These are phyloP conservation scores for Oreochromis spilurus DNA, from an alignment of 2,113 vertebrate genomes.

Conservation along the genomic window DNA sequence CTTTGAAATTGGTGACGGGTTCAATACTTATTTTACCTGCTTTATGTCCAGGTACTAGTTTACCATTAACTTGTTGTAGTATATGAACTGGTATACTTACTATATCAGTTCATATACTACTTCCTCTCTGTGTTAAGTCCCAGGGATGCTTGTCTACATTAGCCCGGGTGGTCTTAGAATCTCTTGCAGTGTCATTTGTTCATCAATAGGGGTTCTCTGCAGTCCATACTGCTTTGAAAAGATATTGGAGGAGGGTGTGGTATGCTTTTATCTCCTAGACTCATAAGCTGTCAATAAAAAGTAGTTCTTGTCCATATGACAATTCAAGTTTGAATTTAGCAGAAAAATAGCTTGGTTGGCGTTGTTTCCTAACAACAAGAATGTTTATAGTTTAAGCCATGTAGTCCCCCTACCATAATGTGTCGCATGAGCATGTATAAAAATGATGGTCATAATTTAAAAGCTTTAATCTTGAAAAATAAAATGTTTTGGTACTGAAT, in stretches of 20 bases:
- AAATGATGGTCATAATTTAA: not conserved
- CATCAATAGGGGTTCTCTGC: not conserved
- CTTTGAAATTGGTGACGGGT: not conserved
- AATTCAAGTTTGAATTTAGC: not conserved
- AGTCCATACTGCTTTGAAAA: not conserved
- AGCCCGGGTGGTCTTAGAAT: not conserved
- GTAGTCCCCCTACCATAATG: not conserved
- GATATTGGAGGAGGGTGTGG: fast-evolving
- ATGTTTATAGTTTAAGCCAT: not conserved
- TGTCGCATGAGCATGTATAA: not conserved
- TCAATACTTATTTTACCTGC: not conserved
- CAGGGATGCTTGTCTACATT: not conserved
- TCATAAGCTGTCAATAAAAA: not conserved
- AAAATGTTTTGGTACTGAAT: not conserved
- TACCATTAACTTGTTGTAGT: not conserved
- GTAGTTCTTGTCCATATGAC: not conserved
- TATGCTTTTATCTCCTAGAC: not conserved
- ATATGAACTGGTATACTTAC: not conserved
- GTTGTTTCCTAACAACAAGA: not conserved
- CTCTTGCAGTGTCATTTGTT: not conserved
- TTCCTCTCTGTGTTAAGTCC: not conserved
- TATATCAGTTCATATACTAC: not conserved
- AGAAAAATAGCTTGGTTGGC: not conserved
- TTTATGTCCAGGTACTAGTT: not conserved
- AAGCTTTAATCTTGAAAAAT: not conserved